Conservation (phyloP, 2,888 invertebrate species). For the Synanthedon vespiformis region DNA sequence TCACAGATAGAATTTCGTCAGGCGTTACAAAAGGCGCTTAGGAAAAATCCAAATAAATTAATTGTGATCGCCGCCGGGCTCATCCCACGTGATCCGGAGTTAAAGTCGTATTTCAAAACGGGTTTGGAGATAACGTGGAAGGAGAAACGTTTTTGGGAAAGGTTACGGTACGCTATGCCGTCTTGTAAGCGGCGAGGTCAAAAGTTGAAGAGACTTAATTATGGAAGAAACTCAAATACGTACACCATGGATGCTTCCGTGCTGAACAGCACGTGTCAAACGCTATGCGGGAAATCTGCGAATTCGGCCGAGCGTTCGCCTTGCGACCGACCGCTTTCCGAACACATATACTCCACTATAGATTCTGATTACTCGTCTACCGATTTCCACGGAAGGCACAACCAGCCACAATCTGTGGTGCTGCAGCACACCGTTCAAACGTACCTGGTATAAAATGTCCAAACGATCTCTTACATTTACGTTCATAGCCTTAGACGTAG, state of each 20-base stretch:
- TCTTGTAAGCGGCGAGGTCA: slow-evolving; percentile 76
- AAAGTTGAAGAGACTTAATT: slow-evolving; percentile 72
- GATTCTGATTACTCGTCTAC: slow-evolving; percentile 87
- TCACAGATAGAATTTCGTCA: slow-evolving; percentile 90
- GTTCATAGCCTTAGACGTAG: slow-evolving; percentile 18
- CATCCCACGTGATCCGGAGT: slow-evolving; percentile 86
- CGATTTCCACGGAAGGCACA: slow-evolving; percentile 51
- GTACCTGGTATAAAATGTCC: slow-evolving; percentile 50
- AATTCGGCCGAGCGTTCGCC: slow-evolving; percentile 71
- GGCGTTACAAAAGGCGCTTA: slow-evolving; percentile 88
- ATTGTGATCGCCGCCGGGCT: slow-evolving; percentile 86
- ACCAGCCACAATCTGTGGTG: slow-evolving; percentile 56
- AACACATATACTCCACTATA: slow-evolving; percentile 91
- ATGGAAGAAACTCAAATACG: slow-evolving; percentile 86
- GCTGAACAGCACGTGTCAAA: slow-evolving; percentile 72
- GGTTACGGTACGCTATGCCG: slow-evolving; percentile 90
- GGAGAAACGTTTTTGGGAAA: slow-evolving; percentile 95
- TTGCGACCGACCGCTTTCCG: slow-evolving; percentile 81
- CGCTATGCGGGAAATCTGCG: slow-evolving; percentile 68
- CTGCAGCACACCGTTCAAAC: slow-evolving; percentile 65
- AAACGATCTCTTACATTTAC: slow-evolving; percentile 41
- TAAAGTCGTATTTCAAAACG: slow-evolving; percentile 89
- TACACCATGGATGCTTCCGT: slow-evolving; percentile 82
- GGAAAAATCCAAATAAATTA: slow-evolving; percentile 85
- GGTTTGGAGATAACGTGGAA: slow-evolving; percentile 89